Percentiles rank a stretch among this genome's conserved stretches.
phyloP scores from a whole-genome alignment of 2,888 invertebrate genomes.

The Encarsia formosa region DNA sequence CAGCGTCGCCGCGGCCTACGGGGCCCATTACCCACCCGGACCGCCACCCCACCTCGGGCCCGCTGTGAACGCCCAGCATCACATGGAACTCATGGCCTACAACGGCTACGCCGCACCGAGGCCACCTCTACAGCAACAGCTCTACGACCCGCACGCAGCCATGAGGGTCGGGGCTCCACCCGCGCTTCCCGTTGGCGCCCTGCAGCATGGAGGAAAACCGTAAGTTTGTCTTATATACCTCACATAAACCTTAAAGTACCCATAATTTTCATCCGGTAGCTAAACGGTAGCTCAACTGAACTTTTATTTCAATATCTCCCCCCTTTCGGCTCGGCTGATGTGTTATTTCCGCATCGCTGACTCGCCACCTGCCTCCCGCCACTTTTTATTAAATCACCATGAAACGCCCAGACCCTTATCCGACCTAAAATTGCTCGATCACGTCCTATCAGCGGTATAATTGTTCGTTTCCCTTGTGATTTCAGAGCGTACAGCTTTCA shows the following conservation, averaged over 20 bases:
- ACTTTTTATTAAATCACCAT: too few species aligned
- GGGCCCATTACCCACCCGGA: slow-evolving; percentile 51
- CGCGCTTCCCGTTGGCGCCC: slow-evolving; percentile 60
- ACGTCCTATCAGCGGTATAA: background rate
- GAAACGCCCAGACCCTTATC: background rate
- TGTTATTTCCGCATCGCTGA: too few species aligned
- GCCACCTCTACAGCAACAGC: slow-evolving; percentile 58
- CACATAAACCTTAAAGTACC: too few species aligned
- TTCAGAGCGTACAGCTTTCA: slow-evolving; percentile 90
- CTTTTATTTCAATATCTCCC: too few species aligned
- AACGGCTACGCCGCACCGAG: slow-evolving; percentile 60
- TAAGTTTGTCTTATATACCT: slow-evolving; percentile 65
- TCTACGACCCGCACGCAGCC: slow-evolving; percentile 64
- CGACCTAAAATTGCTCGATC: background rate
- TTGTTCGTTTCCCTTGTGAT: slow-evolving; percentile 32
- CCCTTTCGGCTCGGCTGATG: too few species aligned
- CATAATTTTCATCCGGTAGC: too few species aligned
- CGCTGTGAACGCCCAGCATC: slow-evolving; percentile 55
- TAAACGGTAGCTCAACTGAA: too few species aligned
- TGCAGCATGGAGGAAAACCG: slow-evolving; percentile 82
- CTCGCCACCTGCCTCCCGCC: too few species aligned
- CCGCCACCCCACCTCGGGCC: slow-evolving; percentile 61
- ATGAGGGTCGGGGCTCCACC: slow-evolving; percentile 66
- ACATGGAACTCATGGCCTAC: slow-evolving; percentile 61
- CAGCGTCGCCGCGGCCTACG: slow-evolving; percentile 43